These are phyloP conservation scores for Ardeotis arabs DNA, from an alignment of 2,113 vertebrate species.

Conservation along the genomic window DNA sequence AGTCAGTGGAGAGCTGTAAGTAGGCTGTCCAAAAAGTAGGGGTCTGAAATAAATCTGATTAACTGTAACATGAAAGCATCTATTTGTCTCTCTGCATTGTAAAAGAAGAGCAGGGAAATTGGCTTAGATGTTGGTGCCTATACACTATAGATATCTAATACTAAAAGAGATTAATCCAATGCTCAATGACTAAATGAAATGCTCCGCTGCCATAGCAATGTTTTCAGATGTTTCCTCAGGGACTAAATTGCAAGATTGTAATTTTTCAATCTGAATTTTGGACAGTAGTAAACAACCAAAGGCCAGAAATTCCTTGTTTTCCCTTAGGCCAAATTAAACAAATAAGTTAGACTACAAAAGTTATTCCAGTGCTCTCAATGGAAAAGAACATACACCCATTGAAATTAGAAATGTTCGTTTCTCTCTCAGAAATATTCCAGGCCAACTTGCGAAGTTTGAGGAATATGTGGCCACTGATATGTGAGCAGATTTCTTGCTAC, in stretches of 20 bases:
- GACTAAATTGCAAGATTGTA: not conserved
- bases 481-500: not conserved
- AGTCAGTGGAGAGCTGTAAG: not conserved
- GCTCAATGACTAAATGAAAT: not conserved
- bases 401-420: not conserved
- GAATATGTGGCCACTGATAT: not conserved
- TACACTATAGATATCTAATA: not conserved
- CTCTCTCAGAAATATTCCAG: not conserved
- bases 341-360: not conserved
- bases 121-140: not conserved
- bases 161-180: not conserved
- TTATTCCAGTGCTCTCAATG: not conserved
- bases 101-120: not conserved
- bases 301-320: not conserved
- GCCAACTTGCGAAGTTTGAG: not conserved
- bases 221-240: not conserved
- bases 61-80: not conserved
- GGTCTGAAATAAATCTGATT: not conserved
- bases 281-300: not conserved
- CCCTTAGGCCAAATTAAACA: not conserved
- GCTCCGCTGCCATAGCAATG: not conserved
- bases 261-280: not conserved
- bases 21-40: not conserved
- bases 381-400: not conserved
- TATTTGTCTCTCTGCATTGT: not conserved